Conservation (phyloP, 2,888 invertebrate genomes). For the Dasysyrphus albostriatus region DNA sequence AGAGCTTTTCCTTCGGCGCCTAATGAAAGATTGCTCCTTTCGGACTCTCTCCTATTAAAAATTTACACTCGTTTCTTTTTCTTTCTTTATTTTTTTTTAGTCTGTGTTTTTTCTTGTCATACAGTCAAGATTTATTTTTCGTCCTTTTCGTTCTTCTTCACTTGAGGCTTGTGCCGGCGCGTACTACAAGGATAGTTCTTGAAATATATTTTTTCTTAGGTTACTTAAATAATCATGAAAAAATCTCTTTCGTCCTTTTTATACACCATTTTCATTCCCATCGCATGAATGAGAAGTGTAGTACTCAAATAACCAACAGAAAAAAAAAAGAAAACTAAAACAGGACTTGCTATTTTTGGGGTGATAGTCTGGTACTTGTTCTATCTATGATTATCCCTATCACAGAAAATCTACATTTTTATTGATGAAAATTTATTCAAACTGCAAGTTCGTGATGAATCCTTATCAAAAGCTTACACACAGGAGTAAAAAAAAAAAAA, state of each 20-base stretch:
- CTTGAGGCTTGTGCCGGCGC: conserved; percentile 34
- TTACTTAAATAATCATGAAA: conserved; percentile 33
- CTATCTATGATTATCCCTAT: conserved; percentile 63
- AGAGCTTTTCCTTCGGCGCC: conserved; percentile 58
- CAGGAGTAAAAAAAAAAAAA: not conserved
- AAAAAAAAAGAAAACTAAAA: conserved; percentile 4
- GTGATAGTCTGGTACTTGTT: conserved; percentile 29
- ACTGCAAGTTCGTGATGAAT: conserved; percentile 70
- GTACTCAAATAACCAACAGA: not conserved
- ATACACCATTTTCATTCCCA: not conserved
- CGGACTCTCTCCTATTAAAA: conserved; percentile 62
- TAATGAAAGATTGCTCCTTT: conserved; percentile 71
- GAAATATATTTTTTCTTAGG: conserved; percentile 29
- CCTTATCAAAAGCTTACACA: conserved; percentile 53
- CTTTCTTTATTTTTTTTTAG: not conserved
- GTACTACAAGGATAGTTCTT: conserved; percentile 35
- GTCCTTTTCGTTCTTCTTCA: not conserved
- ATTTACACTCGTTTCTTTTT: conserved; percentile 57
- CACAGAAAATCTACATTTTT: conserved; percentile 58
- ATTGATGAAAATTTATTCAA: conserved; percentile 67
- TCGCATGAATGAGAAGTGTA: conserved; percentile 44
- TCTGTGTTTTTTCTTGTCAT: conserved; percentile 4
- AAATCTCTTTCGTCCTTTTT: conserved; percentile 32
- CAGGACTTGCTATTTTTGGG: conserved; percentile 47
- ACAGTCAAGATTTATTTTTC: conserved; percentile 45